Evolutionary conservation across 2,888 invertebrate species (phyloP), one percentile per base, ranked within the genome.

Genomic region (Anorthoa munda): DNA sequence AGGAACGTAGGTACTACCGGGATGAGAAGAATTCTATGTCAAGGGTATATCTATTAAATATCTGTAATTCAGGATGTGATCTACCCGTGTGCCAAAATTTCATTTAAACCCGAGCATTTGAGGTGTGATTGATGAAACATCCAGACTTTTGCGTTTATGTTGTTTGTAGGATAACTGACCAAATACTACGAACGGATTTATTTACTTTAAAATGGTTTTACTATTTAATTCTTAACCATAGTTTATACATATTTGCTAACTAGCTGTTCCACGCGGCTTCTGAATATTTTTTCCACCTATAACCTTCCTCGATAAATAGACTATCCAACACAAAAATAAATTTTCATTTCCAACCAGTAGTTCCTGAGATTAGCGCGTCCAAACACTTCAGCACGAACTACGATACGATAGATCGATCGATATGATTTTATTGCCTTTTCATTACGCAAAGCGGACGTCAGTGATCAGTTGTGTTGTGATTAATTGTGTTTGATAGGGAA

Each of bases 361-460:
- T n/a, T n/a, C n/a, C n/a, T n/a, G n/a, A n/a, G n/a, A n/a, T n/a
- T n/a, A n/a, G n/a, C n/a, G n/a, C n/a, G n/a, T n/a, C n/a, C n/a
- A n/a, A n/a, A n/a, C n/a, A n/a, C n/a, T n/a, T n/a, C n/a, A n/a
- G n/a, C n/a, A n/a, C n/a, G n/a, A n/a, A n/a, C n/a, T n/a, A n/a
- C n/a, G n/a, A n/a, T n/a, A n/a, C n/a, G n/a, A n/a, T n/a, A 55
- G 45, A 67, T 69, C 39, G 21, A 50, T 23, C 11, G 46, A 66
- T 48, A 64, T 53, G 45, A 26, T 68, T 76, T 48, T 66, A 65
- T 46, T 58, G 23, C 12, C 15, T 17, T 63, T 75, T 64, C 5
- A 60, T 64, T 65, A 45, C 51, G 53, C 46, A 50, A 66, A 65
- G 48, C 77, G 65, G 69, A 78, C 48, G 56, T 53, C 31, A 17